Base-by-base conservation (phyloP, 1,140 invertebrate species). In the Ceratitis capitata region DNA sequence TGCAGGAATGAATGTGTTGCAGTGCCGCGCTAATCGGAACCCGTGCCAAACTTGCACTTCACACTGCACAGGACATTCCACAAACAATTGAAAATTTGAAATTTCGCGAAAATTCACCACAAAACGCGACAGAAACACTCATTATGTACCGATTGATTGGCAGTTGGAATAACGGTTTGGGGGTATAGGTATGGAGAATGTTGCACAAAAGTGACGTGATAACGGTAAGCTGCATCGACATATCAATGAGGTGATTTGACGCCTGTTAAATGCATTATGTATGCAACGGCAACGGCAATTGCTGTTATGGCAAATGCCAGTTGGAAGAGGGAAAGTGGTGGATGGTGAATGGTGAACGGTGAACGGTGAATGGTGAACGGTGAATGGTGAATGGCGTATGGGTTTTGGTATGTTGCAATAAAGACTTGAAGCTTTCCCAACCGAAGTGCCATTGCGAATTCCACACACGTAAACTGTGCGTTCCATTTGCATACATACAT, bases 71-170 rank as follows among this genome's bases (percentile, higher is more conserved):
- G 39, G 4, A 16, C n/a, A 45, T 19, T 56, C 26, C 69, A 23
- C 69, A 78, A 45, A 78, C n/a, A 47, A 78, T 45, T 78, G 39
- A 23, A 78, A 78, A 47, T 78, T 78, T 78, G 69, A 78, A 78
- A 45, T 4, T 78, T 45, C 39, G 6, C 39, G 39, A 45, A n/a
- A n/a, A 78, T 23, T 45, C n/a, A 39, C 39, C 69, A 19, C 69
- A 78, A 16, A 32, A 47, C 39, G 69, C 35, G 39, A 12, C 69
- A 35, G 35, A 78, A 78, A 78, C 69, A 39, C 69, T 78, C 69
- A 78, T 78, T 78, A 74, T 74, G 35, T 42, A 78, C 12, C 69
- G 39, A 47, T 78, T 78, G 69, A 78, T 78, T 78, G 69, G 69
- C 69, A 78, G 69, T 78, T 45, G 69, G 29, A 7, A 26, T 47